A percentile compares a stretch with the other conserved stretches of the same genome.
Conservation (phyloP, 2,797 vertebrate species). For the Leuciscus waleckii region DNA sequence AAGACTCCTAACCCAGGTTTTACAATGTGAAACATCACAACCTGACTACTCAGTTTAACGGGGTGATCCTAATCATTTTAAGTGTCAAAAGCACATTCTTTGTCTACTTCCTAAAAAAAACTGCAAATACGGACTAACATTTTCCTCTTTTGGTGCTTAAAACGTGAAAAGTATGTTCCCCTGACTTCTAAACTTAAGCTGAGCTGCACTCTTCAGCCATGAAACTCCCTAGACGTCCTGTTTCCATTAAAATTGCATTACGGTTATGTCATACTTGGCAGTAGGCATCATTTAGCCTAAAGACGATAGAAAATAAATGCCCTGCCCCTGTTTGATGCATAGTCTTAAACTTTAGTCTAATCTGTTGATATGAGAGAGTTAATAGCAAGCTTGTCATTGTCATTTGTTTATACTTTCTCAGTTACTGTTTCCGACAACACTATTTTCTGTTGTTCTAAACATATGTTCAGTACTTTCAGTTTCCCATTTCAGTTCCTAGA, state of each 20-base stretch:
- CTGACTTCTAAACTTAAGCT: constrained; percentile 5
- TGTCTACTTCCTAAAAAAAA: neutral
- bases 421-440: constrained; percentile 5
- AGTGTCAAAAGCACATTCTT: neutral
- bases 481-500: constrained; percentile 32
- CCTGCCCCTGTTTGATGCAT: constrained; percentile 29
- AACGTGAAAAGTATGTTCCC: neutral
- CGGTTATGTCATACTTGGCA: constrained; percentile 80
- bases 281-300: constrained; percentile 59
- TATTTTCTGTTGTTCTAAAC: constrained; percentile 9
- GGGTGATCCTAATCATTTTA: neutral
- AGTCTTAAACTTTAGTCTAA: constrained; percentile 28
- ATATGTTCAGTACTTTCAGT: constrained; percentile 14
- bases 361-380: neutral
- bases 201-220: constrained; percentile 67
- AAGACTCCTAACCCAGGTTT: neutral
- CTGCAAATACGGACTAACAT: neutral
- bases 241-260: constrained; percentile 82
- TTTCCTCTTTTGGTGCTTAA: neutral
- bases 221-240: constrained; percentile 70
- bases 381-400: neutral
- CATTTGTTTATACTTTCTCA: neutral
- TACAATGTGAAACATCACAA: too few relatives aligned
- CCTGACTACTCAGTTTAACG: neutral
- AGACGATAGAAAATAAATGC: constrained; percentile 32